These are phyloP conservation scores for Berghia stephanieae DNA, from an alignment of 1,140 invertebrate genomes.

Conservation along the genomic window DNA sequence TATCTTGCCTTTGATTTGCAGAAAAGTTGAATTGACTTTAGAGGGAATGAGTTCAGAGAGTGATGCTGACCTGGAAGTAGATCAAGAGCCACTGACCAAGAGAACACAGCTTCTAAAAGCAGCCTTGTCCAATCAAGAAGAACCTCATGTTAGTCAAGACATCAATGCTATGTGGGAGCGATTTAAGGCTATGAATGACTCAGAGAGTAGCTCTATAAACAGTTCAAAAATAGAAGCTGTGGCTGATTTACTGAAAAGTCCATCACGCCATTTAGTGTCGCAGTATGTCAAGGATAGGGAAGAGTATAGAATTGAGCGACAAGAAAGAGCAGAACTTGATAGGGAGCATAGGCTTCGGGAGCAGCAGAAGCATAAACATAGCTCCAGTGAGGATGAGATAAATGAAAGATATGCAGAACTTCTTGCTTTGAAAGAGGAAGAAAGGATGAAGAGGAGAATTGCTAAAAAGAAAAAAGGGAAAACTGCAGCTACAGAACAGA, in stretches of 20 bases:
- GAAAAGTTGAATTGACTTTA: not conserved
- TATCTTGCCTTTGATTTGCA: not conserved
- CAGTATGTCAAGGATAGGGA: constrained; percentile 32
- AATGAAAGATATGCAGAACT: constrained; percentile 43
- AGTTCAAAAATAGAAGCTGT: constrained; percentile 47
- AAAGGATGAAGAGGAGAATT: constrained; percentile 32
- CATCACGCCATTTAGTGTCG: constrained; percentile 31
- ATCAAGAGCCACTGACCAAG: constrained; percentile 41
- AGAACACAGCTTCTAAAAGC: constrained; percentile 47
- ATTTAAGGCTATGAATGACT: constrained; percentile 51
- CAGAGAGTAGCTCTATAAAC: constrained; percentile 48
- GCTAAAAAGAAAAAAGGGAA: constrained; percentile 33
- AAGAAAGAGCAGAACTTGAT: constrained; percentile 27
- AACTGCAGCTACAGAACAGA: not conserved
- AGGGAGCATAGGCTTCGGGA: constrained; percentile 18
- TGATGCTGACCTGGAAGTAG: not conserved
- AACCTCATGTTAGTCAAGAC: constrained; percentile 40
- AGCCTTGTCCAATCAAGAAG: constrained; percentile 44
- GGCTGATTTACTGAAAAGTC: constrained; percentile 43
- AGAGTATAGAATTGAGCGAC: constrained; percentile 26
- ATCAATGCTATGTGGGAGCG: constrained; percentile 55
- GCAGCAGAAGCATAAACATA: constrained; percentile 26
- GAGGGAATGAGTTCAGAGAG: constrained; percentile 20
- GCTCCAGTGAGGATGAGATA: constrained; percentile 47
- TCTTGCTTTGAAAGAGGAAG: constrained; percentile 25